Evolutionary conservation across 2,113 vertebrate genomes (phyloP), one percentile per base, ranked within the genome.

Genomic region (Lanius ludovicianus): DNA sequence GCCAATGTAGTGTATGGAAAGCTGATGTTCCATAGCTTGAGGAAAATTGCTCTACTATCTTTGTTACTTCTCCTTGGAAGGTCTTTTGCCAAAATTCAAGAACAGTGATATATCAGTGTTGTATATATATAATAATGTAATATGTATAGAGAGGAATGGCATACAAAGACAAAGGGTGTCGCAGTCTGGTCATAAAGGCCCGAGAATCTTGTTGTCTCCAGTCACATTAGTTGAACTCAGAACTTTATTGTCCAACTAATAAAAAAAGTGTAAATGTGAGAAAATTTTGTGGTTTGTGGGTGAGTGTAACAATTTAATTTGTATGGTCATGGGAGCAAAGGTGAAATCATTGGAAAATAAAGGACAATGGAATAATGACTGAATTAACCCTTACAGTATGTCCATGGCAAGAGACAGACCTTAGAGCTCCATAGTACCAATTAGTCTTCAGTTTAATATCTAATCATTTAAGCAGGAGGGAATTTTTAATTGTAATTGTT

Each of bases 291-390:
- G 6, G 0, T 79, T 24, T 56, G 2, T 79, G 18, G 6, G 7
- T 49, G 7, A 67, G 4, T 0, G 1, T n/a, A 30, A n/a, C 8
- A 71, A 17, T 49, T 70, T 44, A 57, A 20, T 1, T 64, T 64
- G 6, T n/a, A 35, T 33, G 17, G 14, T 42, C 80, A 30, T 35
- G 5, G 17, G 4, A 76, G 5, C 2, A 83, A 68, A 13, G 31
- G 20, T 52, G 46, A 24, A 39, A 37, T 46, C 23, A 16, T 9
- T 64, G 30, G 19, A 77, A 93, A 84, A 65, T 33, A 18, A 25
- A 9, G 35, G 73, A 33, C 18, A n/a, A 19, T 42, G 22, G 3
- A 53, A 53, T 53, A 53, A 53, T 30, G 30, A 30, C 52, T 11
- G 28, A 30, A 10, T 59, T 84, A 67, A 76, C 1, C 3, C 22